These are phyloP conservation scores for Lordiphosa fenestrarum DNA, from an alignment of 2,888 invertebrate species.

Conservation along the genomic window DNA sequence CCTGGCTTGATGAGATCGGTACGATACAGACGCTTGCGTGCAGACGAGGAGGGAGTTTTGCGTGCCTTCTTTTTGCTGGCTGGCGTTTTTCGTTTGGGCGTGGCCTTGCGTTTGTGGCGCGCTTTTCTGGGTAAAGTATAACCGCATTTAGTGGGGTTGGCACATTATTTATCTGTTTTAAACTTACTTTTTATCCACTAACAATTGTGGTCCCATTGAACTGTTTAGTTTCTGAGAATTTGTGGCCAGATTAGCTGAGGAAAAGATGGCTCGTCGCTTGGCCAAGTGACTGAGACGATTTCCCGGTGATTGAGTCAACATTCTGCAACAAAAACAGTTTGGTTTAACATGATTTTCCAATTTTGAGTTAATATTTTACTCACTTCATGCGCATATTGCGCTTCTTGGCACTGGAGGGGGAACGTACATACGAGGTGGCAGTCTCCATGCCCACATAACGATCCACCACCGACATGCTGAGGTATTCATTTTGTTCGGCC, in stretches of 20 bases:
- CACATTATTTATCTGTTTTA: no score
- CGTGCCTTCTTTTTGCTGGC: slow-evolving; percentile 80
- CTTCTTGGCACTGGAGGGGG: slow-evolving; percentile 85
- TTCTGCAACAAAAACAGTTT: slow-evolving; percentile 44
- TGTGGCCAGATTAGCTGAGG: slow-evolving; percentile 84
- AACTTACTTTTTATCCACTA: slow-evolving; percentile 75
- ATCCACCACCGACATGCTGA: slow-evolving; percentile 85
- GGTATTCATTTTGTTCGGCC: slow-evolving; percentile 86
- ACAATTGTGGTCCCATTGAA: slow-evolving; percentile 75
- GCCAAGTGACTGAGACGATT: slow-evolving; percentile 89
- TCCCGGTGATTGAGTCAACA: slow-evolving; percentile 85
- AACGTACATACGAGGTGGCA: slow-evolving; percentile 81
- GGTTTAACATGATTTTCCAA: background rate
- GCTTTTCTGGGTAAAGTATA: slow-evolving; percentile 53
- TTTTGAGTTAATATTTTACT: slow-evolving; percentile 34
- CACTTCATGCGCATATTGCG: slow-evolving; percentile 83
- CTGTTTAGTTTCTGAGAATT: slow-evolving; percentile 77
- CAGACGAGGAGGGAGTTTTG: slow-evolving; percentile 77
- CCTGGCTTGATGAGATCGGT: slow-evolving; percentile 72
- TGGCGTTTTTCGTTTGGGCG: slow-evolving; percentile 82
- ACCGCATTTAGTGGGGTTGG: background rate
- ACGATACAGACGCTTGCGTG: slow-evolving; percentile 71
- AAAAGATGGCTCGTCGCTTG: slow-evolving; percentile 87
- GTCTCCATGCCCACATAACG: slow-evolving; percentile 89
- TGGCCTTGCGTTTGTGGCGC: slow-evolving; percentile 74